Evolutionary conservation across 2,888 invertebrate genomes (phyloP), one percentile per base, ranked within the genome.

Genomic region (Leptinotarsa tumamoca): DNA sequence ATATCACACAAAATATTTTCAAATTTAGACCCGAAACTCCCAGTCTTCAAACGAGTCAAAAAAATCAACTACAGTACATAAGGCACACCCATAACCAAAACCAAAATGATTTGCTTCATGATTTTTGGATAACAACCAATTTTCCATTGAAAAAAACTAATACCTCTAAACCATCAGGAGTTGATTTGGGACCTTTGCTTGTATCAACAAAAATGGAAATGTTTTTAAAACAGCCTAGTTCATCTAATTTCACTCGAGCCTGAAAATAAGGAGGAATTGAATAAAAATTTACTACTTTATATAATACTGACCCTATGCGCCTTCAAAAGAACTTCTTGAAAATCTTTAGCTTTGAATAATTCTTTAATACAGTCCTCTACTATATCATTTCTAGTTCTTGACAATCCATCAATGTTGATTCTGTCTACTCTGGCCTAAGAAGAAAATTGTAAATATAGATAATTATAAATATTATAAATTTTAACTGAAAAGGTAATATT

Each of bases 151-250:
- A n/a, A 17, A 21, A 50, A 56, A 14, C 50, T 82, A 23, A 61
- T 86, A 95, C 94, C 90, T 96, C 95, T 71, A 95, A 92, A 15
- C 96, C 96, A 86, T 95, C 92, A 0, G 94, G 92, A n/a, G 94
- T 92, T 17, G 95, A 91, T 79, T 92, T 92, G 0, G 92, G 91
- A 1, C 96, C 96, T 71, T 92, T 92, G 72, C 95, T 95, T 5
- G 96, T 95, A 87, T 99, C 98, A 78, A 99, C 96, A 79, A 92
- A 92, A 21, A 98, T 94, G 4, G 92, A 93, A 71, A 98, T 93
- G 83, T 94, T 94, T 76, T 94, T 94, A 88, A 98, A 98, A 85
- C 98, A 95, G 5, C 97, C 98, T 82, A 98, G 90, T 71, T 93
- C 92, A 85, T 95, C 94, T 73, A 98, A 89, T 80, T 94, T 94